Evolutionary conservation across 2,797 vertebrate genomes (phyloP).

Genomic region (Amazonetta brasiliensis): DNA sequence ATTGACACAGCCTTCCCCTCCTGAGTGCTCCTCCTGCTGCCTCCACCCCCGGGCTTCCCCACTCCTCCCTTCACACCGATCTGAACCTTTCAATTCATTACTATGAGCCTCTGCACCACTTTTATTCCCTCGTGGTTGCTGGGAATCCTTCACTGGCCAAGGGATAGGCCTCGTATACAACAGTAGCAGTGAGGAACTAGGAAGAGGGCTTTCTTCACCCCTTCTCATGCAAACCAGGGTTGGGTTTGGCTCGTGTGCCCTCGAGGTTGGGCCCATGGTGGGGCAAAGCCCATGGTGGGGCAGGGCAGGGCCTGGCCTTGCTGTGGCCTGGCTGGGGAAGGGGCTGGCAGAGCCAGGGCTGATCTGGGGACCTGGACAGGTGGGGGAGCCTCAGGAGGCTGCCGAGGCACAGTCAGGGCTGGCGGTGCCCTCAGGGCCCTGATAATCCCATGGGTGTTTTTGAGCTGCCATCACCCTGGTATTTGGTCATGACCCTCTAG

Average conservation of each 20-base stretch:
- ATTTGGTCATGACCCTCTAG: background rate
- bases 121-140: background rate
- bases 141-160: no score
- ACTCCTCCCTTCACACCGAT: background rate
- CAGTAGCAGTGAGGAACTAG: no score
- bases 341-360: background rate
- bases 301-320: background rate
- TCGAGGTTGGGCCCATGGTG: no score
- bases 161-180: no score
- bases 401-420: background rate
- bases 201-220: no score
- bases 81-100: background rate
- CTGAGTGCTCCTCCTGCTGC: background rate
- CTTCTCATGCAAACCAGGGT: no score
- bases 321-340: background rate
- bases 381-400: fast-evolving
- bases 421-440: background rate
- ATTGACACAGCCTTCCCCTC: background rate
- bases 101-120: background rate
- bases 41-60: background rate
- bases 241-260: no score
- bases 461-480: background rate
- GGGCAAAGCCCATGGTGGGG: background rate
- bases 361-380: background rate
- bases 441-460: background rate